These are phyloP conservation scores for Eumeta japonica DNA, from an alignment of 1,140 invertebrate species.

Conservation along the genomic window DNA sequence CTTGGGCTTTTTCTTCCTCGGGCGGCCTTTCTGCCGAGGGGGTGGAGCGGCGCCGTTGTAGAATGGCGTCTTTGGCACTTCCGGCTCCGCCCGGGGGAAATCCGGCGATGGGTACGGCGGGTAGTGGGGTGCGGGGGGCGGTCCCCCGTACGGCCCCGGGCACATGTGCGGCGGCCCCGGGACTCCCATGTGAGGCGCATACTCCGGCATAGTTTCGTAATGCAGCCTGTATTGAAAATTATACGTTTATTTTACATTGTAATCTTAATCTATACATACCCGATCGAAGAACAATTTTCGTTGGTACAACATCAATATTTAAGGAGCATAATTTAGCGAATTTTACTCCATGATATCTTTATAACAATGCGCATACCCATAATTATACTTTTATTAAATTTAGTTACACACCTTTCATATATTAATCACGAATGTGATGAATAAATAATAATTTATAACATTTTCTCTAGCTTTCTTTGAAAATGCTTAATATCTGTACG, in stretches of 20 bases:
- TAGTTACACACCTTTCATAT: no score
- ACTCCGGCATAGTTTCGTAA: constrained; percentile 70
- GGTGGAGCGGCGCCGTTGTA: constrained; percentile 59
- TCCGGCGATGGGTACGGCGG: constrained; percentile 52
- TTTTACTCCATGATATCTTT: no score
- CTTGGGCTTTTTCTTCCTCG: constrained; percentile 87
- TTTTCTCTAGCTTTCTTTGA: no score
- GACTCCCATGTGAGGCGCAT: constrained; percentile 52
- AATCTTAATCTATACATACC: neutral
- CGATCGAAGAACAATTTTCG: neutral
- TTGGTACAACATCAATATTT: no score
- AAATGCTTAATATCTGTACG: no score
- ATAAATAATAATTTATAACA: no score
- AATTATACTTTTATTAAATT: no score
- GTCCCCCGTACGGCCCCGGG: constrained; percentile 55
- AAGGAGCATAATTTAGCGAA: no score
- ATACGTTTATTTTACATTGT: neutral
- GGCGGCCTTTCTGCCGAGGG: constrained; percentile 85
- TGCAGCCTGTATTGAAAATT: constrained; percentile 63
- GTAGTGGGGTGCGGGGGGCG: constrained; percentile 57
- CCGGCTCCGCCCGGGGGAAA: constrained; percentile 58
- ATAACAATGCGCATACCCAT: no score
- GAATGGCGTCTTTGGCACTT: constrained; percentile 74
- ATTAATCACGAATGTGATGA: no score
- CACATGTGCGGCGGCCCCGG: constrained; percentile 65